A percentile compares a stretch with the other conserved stretches of the same genome.
Evolutionary conservation across 92 coral and sea anemone species (phyloP).

Genomic region (Epizoanthus rinbou): DNA sequence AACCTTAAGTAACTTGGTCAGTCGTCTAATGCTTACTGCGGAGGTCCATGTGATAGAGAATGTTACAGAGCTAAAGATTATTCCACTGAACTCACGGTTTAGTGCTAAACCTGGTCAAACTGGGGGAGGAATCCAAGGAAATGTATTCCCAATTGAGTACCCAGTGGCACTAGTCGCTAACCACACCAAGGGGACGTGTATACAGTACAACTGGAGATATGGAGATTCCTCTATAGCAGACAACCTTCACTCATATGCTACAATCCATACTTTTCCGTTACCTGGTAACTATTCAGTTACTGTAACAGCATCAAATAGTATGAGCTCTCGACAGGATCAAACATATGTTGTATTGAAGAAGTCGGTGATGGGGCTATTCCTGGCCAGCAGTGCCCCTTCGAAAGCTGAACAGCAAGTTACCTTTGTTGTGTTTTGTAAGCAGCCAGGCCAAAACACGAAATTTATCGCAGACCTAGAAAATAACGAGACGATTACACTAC

Average conservation of each 20-base stretch:
- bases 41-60: conserved; percentile 58
- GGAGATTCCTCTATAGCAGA: conserved; percentile 36
- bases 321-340: neutral
- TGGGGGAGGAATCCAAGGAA: conserved; percentile 52
- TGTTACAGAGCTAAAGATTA: conserved; percentile 50
- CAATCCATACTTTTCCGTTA: conserved; percentile 60
- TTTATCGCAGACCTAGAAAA: conserved; percentile 74
- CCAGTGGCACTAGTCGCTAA: conserved; percentile 62
- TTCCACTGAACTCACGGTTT: conserved; percentile 50
- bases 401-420: conserved; percentile 58
- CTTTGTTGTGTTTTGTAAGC: conserved; percentile 78
- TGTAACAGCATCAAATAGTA: conserved; percentile 56
- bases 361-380: conserved; percentile 74
- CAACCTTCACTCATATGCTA: conserved; percentile 11
- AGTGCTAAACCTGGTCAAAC: conserved; percentile 49
- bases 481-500: conserved; percentile 18
- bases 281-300: conserved; percentile 69
- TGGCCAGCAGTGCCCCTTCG: conserved; percentile 69
- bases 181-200: conserved; percentile 70
- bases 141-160: conserved; percentile 83
- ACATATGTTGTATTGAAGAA: conserved; percentile 40
- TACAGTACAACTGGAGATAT: conserved; percentile 70
- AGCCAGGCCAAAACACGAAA: conserved; percentile 65
- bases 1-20: conserved; percentile 67
- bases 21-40: conserved; percentile 55